Conservation (phyloP, 1,140 invertebrate species). For the Zaprionus vittiger region DNA sequence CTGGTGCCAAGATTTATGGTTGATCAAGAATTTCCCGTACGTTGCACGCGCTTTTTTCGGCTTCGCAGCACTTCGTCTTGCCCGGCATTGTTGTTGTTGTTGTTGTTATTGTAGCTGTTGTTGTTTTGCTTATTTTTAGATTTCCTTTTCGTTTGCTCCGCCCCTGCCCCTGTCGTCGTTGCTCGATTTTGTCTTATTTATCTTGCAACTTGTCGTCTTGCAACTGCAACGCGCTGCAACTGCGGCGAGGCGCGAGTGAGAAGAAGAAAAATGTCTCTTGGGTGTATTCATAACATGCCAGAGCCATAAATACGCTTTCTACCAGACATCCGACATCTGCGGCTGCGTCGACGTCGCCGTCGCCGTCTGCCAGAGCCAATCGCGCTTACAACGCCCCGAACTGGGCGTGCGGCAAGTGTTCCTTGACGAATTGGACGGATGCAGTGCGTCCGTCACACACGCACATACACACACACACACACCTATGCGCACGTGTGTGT, state of each 20-base stretch:
- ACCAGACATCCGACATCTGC: constrained; percentile 70
- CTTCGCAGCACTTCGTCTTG: constrained; percentile 39
- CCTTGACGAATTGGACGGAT: constrained; percentile 81
- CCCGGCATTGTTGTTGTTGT: constrained; percentile 20
- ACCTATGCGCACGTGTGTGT: constrained; percentile 12
- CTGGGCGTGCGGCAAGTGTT: constrained; percentile 68
- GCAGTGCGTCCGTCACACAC: constrained; percentile 51
- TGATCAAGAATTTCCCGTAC: constrained; percentile 82
- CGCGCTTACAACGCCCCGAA: constrained; percentile 54
- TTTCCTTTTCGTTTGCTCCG: constrained; percentile 40
- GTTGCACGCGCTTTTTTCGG: constrained; percentile 61
- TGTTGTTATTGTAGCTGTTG: constrained; percentile 18
- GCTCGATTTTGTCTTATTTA: constrained; percentile 22
- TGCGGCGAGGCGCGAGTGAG: constrained; percentile 49
- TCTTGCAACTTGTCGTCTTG: constrained; percentile 42
- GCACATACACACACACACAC: constrained; percentile 5
- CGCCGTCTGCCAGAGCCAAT: constrained; percentile 51
- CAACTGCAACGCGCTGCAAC: constrained; percentile 21
- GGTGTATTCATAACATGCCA: constrained; percentile 81
- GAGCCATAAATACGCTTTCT: constrained; percentile 77
- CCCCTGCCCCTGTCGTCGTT: background rate
- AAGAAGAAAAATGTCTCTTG: constrained; percentile 82
- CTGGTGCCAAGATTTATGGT: constrained; percentile 83
- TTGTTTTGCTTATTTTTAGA: constrained; percentile 40
- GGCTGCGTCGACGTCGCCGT: constrained; percentile 11